phyloP scores from a whole-genome alignment of 2,113 vertebrate genomes.

The Emydocephalus ijimae region DNA sequence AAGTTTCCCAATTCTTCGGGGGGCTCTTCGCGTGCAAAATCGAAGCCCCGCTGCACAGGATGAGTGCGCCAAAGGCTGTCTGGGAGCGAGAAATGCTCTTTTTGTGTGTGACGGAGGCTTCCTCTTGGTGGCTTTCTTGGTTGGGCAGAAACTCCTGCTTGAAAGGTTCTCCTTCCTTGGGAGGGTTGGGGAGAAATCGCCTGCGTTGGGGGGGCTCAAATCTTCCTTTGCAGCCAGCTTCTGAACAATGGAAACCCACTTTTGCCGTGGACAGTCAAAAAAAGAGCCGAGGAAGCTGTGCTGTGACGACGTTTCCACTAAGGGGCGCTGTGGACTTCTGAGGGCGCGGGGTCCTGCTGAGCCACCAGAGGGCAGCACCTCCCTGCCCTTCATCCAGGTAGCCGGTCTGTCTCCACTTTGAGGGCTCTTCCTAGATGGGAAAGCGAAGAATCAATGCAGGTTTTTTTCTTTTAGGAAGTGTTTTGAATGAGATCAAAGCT shows the following conservation, averaged over 20 bases:
- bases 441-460: background rate
- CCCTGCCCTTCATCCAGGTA: background rate
- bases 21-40: no score
- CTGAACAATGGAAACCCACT: background rate
- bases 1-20: background rate
- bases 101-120: fast-evolving
- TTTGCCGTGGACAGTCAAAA: background rate
- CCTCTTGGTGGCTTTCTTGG: background rate
- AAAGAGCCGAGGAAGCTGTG: background rate
- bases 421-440: background rate
- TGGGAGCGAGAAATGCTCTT: background rate
- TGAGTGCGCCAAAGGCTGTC: background rate
- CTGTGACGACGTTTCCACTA: background rate
- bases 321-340: background rate
- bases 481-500: background rate
- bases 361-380: background rate
- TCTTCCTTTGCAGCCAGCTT: background rate
- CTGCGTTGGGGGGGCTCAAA: background rate
- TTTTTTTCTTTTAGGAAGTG: background rate
- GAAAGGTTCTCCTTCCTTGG: background rate
- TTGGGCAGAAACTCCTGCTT: background rate
- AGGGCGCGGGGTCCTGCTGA: background rate
- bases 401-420: background rate
- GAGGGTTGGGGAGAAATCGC: background rate
- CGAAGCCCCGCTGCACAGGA: background rate